Percentiles rank a stretch among this genome's conserved stretches.
These are phyloP conservation scores for Pherbina coryleti DNA, from an alignment of 2,888 invertebrate species.

Conservation along the genomic window DNA sequence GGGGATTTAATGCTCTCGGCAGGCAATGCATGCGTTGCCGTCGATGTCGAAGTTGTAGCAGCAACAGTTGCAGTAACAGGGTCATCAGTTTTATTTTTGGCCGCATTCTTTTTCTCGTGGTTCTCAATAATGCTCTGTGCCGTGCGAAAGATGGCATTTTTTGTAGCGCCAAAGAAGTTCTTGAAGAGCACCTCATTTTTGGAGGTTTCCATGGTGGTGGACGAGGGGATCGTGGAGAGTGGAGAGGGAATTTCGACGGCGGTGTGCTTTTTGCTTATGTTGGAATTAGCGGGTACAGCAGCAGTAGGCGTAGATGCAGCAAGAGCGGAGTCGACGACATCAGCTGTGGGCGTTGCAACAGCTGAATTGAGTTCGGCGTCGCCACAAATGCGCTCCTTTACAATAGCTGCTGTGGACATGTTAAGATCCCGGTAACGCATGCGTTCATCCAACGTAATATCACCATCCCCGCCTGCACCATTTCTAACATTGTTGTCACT, in stretches of 20 bases:
- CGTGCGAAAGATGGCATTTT: slow-evolving; percentile 70
- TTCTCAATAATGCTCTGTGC: slow-evolving; percentile 70
- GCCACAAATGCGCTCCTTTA: slow-evolving; percentile 52
- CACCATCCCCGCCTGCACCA: slow-evolving; percentile 23
- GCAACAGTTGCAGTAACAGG: slow-evolving; percentile 30
- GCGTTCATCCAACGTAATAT: slow-evolving; percentile 45
- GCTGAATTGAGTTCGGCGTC: slow-evolving; percentile 43
- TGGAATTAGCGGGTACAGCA: slow-evolving; percentile 43
- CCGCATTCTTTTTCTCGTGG: slow-evolving; percentile 69
- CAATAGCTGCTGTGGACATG: slow-evolving; percentile 61
- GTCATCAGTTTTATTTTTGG: slow-evolving; percentile 63
- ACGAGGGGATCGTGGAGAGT: slow-evolving; percentile 42
- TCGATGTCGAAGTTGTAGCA: slow-evolving; percentile 41
- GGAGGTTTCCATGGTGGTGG: slow-evolving; percentile 51
- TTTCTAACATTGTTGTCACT: neutral
- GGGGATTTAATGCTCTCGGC: slow-evolving; percentile 65
- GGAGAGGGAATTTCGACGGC: slow-evolving; percentile 28
- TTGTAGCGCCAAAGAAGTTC: slow-evolving; percentile 69
- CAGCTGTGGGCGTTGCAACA: slow-evolving; percentile 24
- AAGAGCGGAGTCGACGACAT: slow-evolving; percentile 43
- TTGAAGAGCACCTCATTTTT: slow-evolving; percentile 69
- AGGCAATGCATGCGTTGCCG: slow-evolving; percentile 35
- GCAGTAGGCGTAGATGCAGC: slow-evolving; percentile 43
- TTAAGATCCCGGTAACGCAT: slow-evolving; percentile 62
- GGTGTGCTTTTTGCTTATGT: slow-evolving; percentile 37